A percentile compares a stretch with the other conserved stretches of the same genome.
These are phyloP conservation scores for Apomyelois bistriatella DNA, from an alignment of 2,888 invertebrate species.

Conservation along the genomic window DNA sequence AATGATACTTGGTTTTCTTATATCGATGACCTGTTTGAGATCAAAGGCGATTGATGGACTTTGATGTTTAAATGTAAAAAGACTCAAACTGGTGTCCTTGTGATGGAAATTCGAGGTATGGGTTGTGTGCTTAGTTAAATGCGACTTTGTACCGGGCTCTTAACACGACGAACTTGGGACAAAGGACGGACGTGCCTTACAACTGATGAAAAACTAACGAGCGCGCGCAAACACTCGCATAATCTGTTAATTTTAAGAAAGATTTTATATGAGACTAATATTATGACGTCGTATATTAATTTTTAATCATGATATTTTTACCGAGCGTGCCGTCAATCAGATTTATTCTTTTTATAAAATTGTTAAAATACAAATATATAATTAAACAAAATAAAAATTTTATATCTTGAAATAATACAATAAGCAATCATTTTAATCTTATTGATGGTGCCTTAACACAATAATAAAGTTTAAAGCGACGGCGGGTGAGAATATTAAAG, in stretches of 20 bases:
- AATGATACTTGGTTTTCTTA: constrained; percentile 44
- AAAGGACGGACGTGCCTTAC: constrained; percentile 39
- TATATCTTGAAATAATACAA: constrained; percentile 14
- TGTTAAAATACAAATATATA: neutral
- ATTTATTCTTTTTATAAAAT: neutral
- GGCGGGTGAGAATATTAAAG: constrained; percentile 23
- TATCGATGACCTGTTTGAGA: constrained; percentile 65
- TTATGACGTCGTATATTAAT: too few relatives aligned
- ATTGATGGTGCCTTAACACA: neutral
- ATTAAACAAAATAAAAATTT: neutral
- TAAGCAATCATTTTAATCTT: constrained; percentile 17
- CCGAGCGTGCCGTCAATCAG: neutral
- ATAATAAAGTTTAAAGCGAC: constrained; percentile 7
- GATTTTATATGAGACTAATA: neutral
- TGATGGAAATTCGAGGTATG: constrained; percentile 45
- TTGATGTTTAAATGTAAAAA: constrained; percentile 69
- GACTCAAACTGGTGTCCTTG: constrained; percentile 62
- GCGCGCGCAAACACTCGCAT: constrained; percentile 29
- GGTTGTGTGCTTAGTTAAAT: constrained; percentile 43
- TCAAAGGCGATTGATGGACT: constrained; percentile 64
- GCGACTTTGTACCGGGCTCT: constrained; percentile 44
- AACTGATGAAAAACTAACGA: constrained; percentile 49
- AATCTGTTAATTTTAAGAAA: constrained; percentile 25
- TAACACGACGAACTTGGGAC: constrained; percentile 39
- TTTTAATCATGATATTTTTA: neutral